Conservation (phyloP, 2,113 vertebrate species). For the Entelurus aequoreus region DNA sequence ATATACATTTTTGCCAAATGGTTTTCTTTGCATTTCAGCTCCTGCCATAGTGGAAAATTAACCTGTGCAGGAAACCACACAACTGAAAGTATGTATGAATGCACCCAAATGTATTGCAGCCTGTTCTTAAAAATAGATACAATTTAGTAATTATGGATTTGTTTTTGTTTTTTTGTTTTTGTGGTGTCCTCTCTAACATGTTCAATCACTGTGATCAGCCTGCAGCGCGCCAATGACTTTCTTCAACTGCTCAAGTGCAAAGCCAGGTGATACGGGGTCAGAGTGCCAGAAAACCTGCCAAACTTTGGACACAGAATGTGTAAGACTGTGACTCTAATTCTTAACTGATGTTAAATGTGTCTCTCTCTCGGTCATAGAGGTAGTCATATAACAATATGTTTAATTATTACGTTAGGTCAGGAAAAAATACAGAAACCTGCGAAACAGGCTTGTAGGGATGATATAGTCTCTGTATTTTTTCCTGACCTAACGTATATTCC, state of each 20-base stretch:
- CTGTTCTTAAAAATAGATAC: not conserved
- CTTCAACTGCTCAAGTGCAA: slow-evolving; percentile 74
- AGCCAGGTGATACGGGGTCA: slow-evolving; percentile 55
- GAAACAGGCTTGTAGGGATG: too few relatives aligned
- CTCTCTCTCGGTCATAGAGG: too few relatives aligned
- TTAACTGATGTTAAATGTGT: not conserved
- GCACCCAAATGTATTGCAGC: not conserved
- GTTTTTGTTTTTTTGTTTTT: too few relatives aligned
- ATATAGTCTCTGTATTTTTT: too few relatives aligned
- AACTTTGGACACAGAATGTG: slow-evolving; percentile 79
- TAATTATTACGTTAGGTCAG: too few relatives aligned
- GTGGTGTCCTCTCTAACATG: slow-evolving; percentile 2
- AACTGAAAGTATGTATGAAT: slow-evolving; percentile 30
- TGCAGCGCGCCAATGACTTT: slow-evolving; percentile 82
- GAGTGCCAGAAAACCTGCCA: slow-evolving; percentile 89
- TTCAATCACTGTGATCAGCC: slow-evolving; percentile 58
- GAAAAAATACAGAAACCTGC: too few relatives aligned
- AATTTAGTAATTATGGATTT: not conserved
- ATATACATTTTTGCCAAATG: not conserved
- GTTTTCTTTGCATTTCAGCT: slow-evolving; percentile 60
- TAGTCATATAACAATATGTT: too few relatives aligned
- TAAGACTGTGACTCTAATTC: slow-evolving; percentile 60
- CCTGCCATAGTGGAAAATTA: slow-evolving; percentile 63
- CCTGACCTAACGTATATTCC: too few relatives aligned
- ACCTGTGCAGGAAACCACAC: slow-evolving; percentile 14